phyloP scores from a whole-genome alignment of 1,140 invertebrate species.

The Saxidomus purpurata region DNA sequence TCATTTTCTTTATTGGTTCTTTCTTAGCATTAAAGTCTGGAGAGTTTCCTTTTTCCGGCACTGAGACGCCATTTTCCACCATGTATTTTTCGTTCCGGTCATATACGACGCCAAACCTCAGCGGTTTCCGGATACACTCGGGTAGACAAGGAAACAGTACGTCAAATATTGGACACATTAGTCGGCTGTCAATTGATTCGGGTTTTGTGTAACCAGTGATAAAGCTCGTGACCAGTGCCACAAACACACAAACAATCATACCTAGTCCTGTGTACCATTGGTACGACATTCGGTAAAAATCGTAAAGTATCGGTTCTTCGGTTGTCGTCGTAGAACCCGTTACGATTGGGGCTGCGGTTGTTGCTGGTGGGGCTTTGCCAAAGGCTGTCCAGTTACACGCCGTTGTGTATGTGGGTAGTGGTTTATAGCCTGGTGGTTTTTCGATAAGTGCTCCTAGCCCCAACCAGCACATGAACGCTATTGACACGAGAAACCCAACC shows the following conservation, averaged over 20 bases:
- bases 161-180: conserved; percentile 83
- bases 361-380: neutral
- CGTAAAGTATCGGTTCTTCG: conserved; percentile 51
- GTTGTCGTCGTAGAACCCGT: conserved; percentile 36
- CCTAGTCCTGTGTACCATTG: conserved; percentile 92
- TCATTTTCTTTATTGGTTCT: neutral
- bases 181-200: conserved; percentile 76
- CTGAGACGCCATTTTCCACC: neutral
- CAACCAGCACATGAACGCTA: conserved; percentile 93
- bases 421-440: conserved; percentile 89
- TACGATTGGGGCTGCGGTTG: neutral
- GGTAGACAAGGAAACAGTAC: conserved; percentile 80
- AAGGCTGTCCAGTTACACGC: conserved; percentile 78
- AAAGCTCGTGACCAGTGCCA: conserved; percentile 91
- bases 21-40: no score
- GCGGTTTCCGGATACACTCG: conserved; percentile 75
- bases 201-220: conserved; percentile 75
- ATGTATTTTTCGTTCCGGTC: conserved; percentile 64
- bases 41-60: neutral
- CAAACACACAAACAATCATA: conserved; percentile 88
- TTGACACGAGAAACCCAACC: conserved; percentile 90
- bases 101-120: conserved; percentile 79
- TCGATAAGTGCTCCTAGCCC: conserved; percentile 90
- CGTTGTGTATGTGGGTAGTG: conserved; percentile 87
- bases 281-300: conserved; percentile 93